Base-by-base conservation (phyloP, 2,888 invertebrate species). In the Nudaria mundana region DNA sequence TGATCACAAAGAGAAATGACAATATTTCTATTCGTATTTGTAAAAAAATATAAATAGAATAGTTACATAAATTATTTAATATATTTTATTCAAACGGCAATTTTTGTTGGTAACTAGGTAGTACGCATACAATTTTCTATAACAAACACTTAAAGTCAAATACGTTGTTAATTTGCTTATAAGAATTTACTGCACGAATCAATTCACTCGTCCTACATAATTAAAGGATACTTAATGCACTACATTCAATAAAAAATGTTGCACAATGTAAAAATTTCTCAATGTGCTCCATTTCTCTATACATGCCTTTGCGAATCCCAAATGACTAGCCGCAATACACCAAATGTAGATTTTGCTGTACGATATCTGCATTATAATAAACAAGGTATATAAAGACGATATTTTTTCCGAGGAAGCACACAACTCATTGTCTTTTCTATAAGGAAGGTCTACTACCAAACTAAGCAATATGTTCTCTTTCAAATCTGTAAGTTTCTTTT, bases 401-500 rank as follows among this genome's bases (percentile, higher is more conserved):
- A 61, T 55, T 71, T 75, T 78, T 82, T 75, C 66, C 65, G 56
- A 49, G 48, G 56, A 66, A 65, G 52, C 77, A 85, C 87, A 88
- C 75, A 74, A 59, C 65, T 74, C 73, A 77, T 82, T 76, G 74
- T 81, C 76, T 81, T 77, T 76, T 75, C 74, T 59, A 58, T 62
- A 71, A 81, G 84, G 84, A 87, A 88, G 87, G 86, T 85, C 75
- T 58, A 61, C 64, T 66, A 60, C 44, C 63, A 71, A 71, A 71
- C 36, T 64, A 82, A 74, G 76, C 83, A 86, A 83, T 66, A 88
- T 88, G 88, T 81, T 81, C 71, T 80, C 85, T 72, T 77, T 85
- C 48, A 85, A 86, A 86, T 83, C 83, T 86, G 88, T 88, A 71
- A 83, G 87, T 42, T n/a, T n/a, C n/a, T n/a, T n/a, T n/a, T n/a